phyloP scores from a whole-genome alignment of 2,113 vertebrate species.

The Brachypteracias leptosomus region DNA sequence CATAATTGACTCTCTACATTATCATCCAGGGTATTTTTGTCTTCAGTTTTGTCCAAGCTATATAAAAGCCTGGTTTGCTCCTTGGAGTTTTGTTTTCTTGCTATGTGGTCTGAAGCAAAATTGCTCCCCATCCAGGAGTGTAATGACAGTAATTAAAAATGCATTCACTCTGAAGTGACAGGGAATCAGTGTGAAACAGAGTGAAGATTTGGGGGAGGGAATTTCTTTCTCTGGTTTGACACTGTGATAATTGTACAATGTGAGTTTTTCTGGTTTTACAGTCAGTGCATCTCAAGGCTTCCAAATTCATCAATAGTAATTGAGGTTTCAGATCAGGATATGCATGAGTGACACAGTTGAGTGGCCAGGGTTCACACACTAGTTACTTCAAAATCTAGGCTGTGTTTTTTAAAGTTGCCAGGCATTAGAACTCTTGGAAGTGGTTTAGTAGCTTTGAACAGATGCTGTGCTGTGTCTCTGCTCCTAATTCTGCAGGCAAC shows the following conservation, averaged over 20 bases:
- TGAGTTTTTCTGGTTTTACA: neutral
- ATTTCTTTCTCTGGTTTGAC: neutral
- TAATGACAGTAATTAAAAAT: slow-evolving; percentile 22
- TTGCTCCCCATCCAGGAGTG: neutral
- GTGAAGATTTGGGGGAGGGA: neutral
- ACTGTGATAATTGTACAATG: neutral
- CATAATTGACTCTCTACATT: neutral
- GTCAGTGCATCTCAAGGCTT: neutral
- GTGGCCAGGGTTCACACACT: neutral
- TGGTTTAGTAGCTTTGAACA: neutral
- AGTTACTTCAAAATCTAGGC: neutral
- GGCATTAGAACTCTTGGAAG: neutral
- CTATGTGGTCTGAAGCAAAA: neutral
- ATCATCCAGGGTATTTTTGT: neutral
- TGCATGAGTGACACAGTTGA: neutral
- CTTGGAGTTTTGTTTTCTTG: neutral
- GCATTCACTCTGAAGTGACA: neutral
- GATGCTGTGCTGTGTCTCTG: neutral
- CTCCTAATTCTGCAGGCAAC: neutral
- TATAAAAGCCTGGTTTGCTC: neutral
- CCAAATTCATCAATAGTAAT: neutral
- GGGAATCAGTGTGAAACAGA: neutral
- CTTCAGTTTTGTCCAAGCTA: neutral
- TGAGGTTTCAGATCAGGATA: neutral
- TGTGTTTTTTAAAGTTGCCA: neutral